Conservation (phyloP, 2,113 vertebrate species). For the Ochotona curzoniae region DNA sequence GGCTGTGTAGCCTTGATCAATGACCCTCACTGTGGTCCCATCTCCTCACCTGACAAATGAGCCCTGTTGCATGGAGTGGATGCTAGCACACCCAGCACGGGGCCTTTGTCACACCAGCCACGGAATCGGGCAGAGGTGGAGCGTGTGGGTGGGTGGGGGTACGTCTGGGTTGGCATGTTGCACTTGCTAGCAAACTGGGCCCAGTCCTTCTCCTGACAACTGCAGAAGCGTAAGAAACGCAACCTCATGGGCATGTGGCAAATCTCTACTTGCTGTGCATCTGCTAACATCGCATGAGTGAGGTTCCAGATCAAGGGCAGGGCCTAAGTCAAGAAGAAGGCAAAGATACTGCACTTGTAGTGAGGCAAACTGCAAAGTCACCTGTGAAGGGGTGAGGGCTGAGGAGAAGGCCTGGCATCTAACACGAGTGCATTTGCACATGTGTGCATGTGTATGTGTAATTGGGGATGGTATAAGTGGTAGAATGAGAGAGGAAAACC, state of each 20-base stretch:
- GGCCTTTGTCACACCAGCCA: background rate
- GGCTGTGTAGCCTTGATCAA: background rate
- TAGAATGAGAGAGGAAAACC: background rate
- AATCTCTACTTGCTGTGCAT: background rate
- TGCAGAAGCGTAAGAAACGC: background rate
- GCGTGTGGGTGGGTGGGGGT: background rate
- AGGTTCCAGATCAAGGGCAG: background rate
- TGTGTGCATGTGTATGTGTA: background rate
- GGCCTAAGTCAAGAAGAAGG: slow-evolving; percentile 1
- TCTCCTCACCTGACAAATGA: background rate
- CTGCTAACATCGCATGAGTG: background rate
- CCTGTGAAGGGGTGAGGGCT: background rate
- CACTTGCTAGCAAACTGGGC: background rate
- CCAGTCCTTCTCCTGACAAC: background rate
- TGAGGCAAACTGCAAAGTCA: background rate
- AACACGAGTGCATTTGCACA: background rate
- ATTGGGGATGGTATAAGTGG: background rate
- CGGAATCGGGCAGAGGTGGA: background rate
- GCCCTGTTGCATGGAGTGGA: background rate
- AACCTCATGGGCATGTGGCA: background rate
- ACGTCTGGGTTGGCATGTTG: background rate
- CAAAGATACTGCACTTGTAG: background rate
- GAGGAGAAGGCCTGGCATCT: background rate
- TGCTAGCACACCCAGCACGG: background rate
- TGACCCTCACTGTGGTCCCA: background rate